These are phyloP conservation scores for Leptocoma aspasia DNA, from an alignment of 2,113 vertebrate species.

Conservation along the genomic window DNA sequence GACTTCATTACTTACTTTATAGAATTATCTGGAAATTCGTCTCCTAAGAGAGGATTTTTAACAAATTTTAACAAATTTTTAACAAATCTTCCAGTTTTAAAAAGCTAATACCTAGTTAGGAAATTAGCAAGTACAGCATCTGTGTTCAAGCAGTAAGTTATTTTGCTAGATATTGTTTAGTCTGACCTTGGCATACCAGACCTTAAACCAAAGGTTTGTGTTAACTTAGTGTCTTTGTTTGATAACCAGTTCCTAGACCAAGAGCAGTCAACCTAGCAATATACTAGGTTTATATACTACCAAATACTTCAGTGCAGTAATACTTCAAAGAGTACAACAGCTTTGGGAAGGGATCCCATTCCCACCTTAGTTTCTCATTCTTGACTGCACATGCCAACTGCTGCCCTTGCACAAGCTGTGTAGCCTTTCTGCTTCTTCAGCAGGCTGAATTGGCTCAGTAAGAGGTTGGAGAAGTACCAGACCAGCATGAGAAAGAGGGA, in stretches of 20 bases:
- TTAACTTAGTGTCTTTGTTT: not conserved
- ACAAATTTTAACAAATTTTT: not conserved
- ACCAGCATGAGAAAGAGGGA: not conserved
- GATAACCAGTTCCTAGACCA: not conserved
- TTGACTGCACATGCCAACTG: rapidly evolving
- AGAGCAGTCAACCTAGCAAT: not conserved
- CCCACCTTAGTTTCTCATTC: not conserved
- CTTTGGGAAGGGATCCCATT: not conserved
- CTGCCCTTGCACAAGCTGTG: not conserved
- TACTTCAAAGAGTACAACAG: not conserved
- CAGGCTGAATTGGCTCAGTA: not conserved
- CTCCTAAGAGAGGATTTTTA: not conserved
- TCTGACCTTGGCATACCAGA: not conserved
- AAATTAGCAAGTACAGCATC: not conserved
- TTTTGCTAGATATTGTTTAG: not conserved
- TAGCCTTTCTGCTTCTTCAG: not conserved
- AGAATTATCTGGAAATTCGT: not conserved
- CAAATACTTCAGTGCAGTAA: not conserved
- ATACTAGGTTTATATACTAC: no score
- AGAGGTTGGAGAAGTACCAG: not conserved
- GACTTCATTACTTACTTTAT: not conserved
- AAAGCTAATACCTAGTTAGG: not conserved
- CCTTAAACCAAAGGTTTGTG: not conserved
- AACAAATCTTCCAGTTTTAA: not conserved
- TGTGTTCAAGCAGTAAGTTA: not conserved